Evolutionary conservation across 2,888 invertebrate species (phyloP), one percentile per base, ranked within the genome.

Genomic region (Eupithecia tripunctaria): DNA sequence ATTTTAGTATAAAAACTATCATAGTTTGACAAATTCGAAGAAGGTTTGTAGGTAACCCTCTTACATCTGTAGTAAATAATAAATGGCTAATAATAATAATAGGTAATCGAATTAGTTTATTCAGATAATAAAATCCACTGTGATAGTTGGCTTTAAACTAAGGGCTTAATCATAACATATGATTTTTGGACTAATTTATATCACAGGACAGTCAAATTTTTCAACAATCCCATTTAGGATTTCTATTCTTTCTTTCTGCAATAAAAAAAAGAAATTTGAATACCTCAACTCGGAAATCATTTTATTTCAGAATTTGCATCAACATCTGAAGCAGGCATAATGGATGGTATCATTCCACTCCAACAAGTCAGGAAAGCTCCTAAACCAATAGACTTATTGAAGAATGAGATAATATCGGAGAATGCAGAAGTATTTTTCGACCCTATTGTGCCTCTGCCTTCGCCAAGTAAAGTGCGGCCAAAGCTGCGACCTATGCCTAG

Each of bases 401-500:
- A 93, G 69, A 92, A 87, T 86, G 92, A 93, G 71, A 91, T 93
- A 8, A 93, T 92, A 84, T 92, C 93, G 12, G 94, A 93, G 76
- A 89, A 91, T 86, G 93, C 91, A 32, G 91, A 93, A 84, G 92
- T 91, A 1, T 81, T 91, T 10, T 94, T 95, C 85, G 95, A 95
- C 72, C 95, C 95, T 0, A 95, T 95, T 67, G 89, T 95, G 10
- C 95, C 94, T 3, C 85, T 95, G 65, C 96, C 95, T 7, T 95
- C 95, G 1, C 95, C 96, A 0, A 94, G 92, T 75, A 97, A 97
- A 89, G 96, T 95, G 67, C 93, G 97, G 2, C 95, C 95, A 1
- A 95, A 97, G 76, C 95, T 97, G 47, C 95, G 96, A 56, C 96
- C 97, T 5, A 95, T 95, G 6, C 97, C 97, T 0, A 94, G 96